phyloP scores from a whole-genome alignment of 2,797 vertebrate species.

The Mormyrops attenuatus region DNA sequence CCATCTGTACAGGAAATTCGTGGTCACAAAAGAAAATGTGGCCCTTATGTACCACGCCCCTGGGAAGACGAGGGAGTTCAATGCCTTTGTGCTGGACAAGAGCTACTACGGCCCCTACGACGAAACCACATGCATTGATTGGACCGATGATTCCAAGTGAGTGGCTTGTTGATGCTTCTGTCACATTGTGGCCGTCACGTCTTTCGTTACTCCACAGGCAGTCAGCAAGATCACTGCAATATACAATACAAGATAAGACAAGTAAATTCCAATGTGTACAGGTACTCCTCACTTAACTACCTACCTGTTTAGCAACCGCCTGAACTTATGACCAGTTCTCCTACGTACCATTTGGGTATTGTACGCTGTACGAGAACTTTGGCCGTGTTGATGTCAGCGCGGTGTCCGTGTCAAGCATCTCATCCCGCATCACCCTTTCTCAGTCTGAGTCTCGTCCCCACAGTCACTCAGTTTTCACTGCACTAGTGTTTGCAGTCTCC shows the following conservation, averaged over 20 bases:
- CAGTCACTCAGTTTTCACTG: not conserved
- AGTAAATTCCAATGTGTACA: not conserved
- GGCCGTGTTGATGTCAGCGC: not conserved
- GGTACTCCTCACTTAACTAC: not conserved
- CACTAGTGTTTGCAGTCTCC: not conserved
- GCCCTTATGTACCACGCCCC: conserved; percentile 91
- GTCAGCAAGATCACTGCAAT: not conserved
- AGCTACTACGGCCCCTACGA: conserved; percentile 91
- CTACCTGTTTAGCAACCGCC: not conserved
- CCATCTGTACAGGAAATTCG: conserved; percentile 71
- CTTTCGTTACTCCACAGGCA: not conserved
- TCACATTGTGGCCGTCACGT: not conserved
- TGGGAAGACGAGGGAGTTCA: conserved; percentile 81
- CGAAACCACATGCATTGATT: conserved; percentile 93
- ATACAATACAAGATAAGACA: not conserved
- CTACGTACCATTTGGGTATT: not conserved
- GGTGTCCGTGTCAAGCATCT: not conserved
- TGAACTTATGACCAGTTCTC: not conserved
- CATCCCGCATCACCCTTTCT: not conserved
- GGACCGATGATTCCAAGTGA: conserved; percentile 92
- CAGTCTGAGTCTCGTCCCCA: not conserved
- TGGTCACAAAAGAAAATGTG: conserved; percentile 83
- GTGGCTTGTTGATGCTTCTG: conserved; percentile 17
- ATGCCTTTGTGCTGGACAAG: conserved; percentile 90
- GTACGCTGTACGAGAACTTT: not conserved